These are phyloP conservation scores for Tetropium fuscum DNA, from an alignment of 2,888 invertebrate genomes.

Conservation along the genomic window DNA sequence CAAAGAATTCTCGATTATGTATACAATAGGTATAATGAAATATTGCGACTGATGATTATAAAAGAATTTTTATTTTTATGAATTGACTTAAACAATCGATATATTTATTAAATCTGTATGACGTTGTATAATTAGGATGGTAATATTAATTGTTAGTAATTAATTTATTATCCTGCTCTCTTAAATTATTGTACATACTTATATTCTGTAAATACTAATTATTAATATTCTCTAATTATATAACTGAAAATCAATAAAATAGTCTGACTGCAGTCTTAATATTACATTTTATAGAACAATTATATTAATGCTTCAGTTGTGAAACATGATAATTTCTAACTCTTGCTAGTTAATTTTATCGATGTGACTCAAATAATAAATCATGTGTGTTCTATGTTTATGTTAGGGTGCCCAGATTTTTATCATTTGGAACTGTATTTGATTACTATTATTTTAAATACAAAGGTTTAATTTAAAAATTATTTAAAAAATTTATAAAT, in stretches of 20 bases:
- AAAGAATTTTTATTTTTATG: slow-evolving; percentile 25
- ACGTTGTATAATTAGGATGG: slow-evolving; percentile 1
- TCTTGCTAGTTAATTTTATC: slow-evolving; percentile 7
- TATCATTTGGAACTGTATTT: too few relatives aligned
- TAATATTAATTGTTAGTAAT: not conserved
- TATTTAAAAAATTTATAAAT: too few relatives aligned
- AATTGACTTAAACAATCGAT: slow-evolving; percentile 12
- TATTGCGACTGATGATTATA: slow-evolving; percentile 33
- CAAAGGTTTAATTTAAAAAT: too few relatives aligned
- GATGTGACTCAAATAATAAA: slow-evolving; percentile 15
- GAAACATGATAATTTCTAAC: not conserved
- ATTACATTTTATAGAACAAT: slow-evolving; percentile 1
- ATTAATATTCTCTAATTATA: slow-evolving; percentile 13
- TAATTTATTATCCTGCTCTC: slow-evolving; percentile 22
- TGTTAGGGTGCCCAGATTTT: too few relatives aligned
- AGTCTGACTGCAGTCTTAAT: not conserved
- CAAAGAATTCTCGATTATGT: slow-evolving; percentile 18
- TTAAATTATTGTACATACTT: slow-evolving; percentile 11
- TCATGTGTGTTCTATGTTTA: too few relatives aligned
- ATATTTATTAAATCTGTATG: slow-evolving; percentile 12
- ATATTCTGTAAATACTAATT: not conserved
- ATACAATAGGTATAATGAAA: slow-evolving; percentile 21
- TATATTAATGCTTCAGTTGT: not conserved
- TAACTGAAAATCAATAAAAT: not conserved
- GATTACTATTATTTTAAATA: too few relatives aligned